Percentiles rank a stretch among this genome's conserved stretches.
phyloP scores from a whole-genome alignment of 2,113 vertebrate species.

The Silurus glanis region DNA sequence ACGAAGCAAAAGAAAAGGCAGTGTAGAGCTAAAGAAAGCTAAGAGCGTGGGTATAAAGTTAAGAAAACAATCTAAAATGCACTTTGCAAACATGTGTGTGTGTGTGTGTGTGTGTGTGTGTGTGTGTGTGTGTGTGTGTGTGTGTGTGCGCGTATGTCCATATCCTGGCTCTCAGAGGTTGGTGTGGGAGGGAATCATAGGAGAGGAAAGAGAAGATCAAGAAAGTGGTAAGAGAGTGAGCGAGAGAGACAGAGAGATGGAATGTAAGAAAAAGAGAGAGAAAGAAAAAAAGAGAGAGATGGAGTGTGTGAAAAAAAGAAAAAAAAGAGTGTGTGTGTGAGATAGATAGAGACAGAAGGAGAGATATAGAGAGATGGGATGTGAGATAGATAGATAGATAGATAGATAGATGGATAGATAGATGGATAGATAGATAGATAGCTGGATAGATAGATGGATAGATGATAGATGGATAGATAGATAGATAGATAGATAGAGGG shows the following conservation, averaged over 20 bases:
- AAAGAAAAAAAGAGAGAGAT: neutral
- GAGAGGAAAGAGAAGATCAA: slow-evolving; percentile 4
- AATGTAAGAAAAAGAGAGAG: neutral
- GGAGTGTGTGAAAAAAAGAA: no score
- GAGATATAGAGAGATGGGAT: no score
- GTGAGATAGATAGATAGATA: no score
- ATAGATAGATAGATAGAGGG: no score
- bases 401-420: no score
- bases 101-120: neutral
- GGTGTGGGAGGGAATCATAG: slow-evolving; percentile 12
- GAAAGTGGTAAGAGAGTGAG: neutral
- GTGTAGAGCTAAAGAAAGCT: slow-evolving; percentile 14
- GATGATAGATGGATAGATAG: no score
- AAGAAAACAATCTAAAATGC: slow-evolving; percentile 6
- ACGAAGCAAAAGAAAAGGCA: neutral
- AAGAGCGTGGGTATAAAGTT: slow-evolving; percentile 26
- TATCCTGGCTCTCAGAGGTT: slow-evolving; percentile 11
- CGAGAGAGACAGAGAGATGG: neutral
- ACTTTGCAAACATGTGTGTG: neutral
- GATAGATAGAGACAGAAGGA: no score
- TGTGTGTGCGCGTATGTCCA: neutral
- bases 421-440: no score
- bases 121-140: neutral
- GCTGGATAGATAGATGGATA: no score
- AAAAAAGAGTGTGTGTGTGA: no score